Evolutionary conservation across 2,113 vertebrate genomes (phyloP), one percentile per base, ranked within the genome.

Genomic region (Pampusana beccarii): DNA sequence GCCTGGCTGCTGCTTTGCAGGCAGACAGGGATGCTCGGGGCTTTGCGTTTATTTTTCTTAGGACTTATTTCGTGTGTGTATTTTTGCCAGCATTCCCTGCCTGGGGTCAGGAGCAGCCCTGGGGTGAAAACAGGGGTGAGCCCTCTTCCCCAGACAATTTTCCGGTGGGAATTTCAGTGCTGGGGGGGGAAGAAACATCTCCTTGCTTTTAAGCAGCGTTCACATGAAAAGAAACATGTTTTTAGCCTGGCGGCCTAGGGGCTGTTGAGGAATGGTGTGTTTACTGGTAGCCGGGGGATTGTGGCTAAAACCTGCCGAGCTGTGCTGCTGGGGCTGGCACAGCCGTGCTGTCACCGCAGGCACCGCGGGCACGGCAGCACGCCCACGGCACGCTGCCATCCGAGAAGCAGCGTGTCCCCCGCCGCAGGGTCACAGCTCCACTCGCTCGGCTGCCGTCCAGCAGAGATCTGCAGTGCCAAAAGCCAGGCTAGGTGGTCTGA

Each of bases 131-230:
- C 89, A 81, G 44, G 56, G 65, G 38, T 6, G 16, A 95, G 33
- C 72, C 77, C 61, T 87, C 86, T 86, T 84, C 82, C 53, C 72
- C 34, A 4, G 1, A 29, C 65, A 51, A 34, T 66, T 83, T 93
- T 92, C 87, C 50, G 69, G 14, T 84, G 88, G 92, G 89, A 91
- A 82, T 93, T 70, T 46, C 87, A 80, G 16, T 16, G 82, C 28
- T 2, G 10, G 54, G 40, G 54, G 40, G 9, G 9, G 20, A 6
- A 72, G 62, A 51, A 92, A 36, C 6, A 0, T 3, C 60, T 77
- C 67, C 50, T 81, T 26, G 42, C 38, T 31, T 80, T 72, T 25
- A 34, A n/a, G 40, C 1, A 17, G 53, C 1, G 1, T 33, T 74
- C 34, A 9, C 29, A 26, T 9, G 25, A 29, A 53, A 57, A 84